Conservation (phyloP, 2,888 invertebrate genomes). For the Nymphalis urticae region DNA sequence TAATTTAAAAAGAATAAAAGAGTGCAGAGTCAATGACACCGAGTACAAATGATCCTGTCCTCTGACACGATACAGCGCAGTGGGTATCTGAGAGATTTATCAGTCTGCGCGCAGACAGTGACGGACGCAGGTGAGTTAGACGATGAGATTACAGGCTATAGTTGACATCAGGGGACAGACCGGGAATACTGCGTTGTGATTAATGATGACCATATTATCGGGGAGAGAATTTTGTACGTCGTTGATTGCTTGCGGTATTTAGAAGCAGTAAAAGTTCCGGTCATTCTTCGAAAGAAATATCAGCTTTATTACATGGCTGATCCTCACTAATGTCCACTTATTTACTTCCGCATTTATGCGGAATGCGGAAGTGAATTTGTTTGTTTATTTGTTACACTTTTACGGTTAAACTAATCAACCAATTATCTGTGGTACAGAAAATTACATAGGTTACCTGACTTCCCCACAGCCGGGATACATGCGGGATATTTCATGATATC, state of each 20-base stretch:
- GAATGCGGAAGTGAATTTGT: too few species aligned
- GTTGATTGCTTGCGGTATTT: background rate
- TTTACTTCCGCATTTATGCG: too few species aligned
- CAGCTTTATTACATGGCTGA: background rate
- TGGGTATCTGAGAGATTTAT: conserved; percentile 48
- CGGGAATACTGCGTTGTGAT: conserved; percentile 1
- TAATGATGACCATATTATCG: conserved; percentile 7
- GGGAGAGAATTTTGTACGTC: background rate
- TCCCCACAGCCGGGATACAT: too few species aligned
- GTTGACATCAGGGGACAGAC: conserved; percentile 14
- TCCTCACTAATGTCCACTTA: too few species aligned
- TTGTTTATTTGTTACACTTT: too few species aligned
- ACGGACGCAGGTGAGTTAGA: conserved; percentile 41
- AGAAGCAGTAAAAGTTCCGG: background rate
- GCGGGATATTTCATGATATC: too few species aligned
- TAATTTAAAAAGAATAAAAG: conserved; percentile 21
- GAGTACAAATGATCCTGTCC: conserved; percentile 31
- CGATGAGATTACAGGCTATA: conserved; percentile 21
- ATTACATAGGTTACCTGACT: too few species aligned
- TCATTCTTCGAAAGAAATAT: background rate
- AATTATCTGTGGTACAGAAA: too few species aligned
- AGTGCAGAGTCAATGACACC: conserved; percentile 18
- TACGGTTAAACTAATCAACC: too few species aligned
- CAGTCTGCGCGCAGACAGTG: conserved; percentile 56
- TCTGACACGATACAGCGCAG: conserved; percentile 26